Conservation (phyloP, 2,113 vertebrate species). For the Menidia beryllina region DNA sequence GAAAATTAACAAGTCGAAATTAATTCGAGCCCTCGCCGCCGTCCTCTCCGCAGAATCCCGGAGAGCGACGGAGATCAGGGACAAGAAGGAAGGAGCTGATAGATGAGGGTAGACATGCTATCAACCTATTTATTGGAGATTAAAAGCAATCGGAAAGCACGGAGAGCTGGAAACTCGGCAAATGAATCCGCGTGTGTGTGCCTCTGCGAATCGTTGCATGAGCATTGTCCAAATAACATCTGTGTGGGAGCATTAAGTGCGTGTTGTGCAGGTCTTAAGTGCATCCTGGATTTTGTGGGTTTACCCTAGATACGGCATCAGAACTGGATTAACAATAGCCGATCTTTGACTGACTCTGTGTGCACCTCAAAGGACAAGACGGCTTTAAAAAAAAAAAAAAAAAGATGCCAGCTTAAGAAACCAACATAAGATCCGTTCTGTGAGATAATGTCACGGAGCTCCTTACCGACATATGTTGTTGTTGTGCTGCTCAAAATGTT, state of each 20-base stretch:
- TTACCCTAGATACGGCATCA: constrained; percentile 67
- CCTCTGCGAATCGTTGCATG: neutral
- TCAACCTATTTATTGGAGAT: constrained; percentile 13
- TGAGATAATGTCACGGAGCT: neutral
- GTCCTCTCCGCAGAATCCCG: constrained; percentile 37
- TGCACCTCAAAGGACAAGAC: constrained; percentile 13
- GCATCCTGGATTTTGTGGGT: constrained; percentile 42
- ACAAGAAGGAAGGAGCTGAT: constrained; percentile 8
- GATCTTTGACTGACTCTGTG: constrained; percentile 62
- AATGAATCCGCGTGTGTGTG: constrained; percentile 7
- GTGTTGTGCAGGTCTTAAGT: constrained; percentile 29
- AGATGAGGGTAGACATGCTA: constrained; percentile 13
- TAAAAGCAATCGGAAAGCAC: constrained; percentile 24
- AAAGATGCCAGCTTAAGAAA: neutral
- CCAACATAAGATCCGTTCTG: neutral
- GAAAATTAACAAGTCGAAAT: constrained; percentile 78
- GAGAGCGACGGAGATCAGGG: constrained; percentile 23
- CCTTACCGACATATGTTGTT: neutral
- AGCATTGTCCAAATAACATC: constrained; percentile 38
- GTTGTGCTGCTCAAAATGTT: constrained; percentile 21
- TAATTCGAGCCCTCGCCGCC: constrained; percentile 72
- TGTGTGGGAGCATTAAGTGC: constrained; percentile 40
- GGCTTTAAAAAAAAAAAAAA: constrained; percentile 36
- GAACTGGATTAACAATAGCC: constrained; percentile 69
- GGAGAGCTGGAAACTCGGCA: constrained; percentile 6